Percentiles rank a stretch among this genome's conserved stretches.
These are phyloP conservation scores for Drosophila demipolita DNA, from an alignment of 2,888 invertebrate genomes.

Conservation along the genomic window DNA sequence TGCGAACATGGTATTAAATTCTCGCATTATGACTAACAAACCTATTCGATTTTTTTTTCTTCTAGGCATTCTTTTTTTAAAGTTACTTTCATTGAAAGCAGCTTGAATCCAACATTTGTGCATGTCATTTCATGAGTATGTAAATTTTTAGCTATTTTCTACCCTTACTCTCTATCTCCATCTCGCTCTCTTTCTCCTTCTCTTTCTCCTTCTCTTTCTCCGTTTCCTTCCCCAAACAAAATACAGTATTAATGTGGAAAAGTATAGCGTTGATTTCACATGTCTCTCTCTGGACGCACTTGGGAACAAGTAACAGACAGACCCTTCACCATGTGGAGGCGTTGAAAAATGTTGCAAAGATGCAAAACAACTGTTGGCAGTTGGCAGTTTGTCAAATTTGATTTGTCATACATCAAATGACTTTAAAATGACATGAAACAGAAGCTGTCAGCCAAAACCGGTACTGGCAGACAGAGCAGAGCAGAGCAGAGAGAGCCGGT, in stretches of 20 bases:
- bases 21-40: constrained; percentile 57
- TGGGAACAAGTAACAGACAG: constrained; percentile 1
- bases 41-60: constrained; percentile 44
- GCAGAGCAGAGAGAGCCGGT: background rate
- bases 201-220: background rate
- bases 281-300: constrained; percentile 35
- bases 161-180: constrained; percentile 2
- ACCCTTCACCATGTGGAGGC: constrained; percentile 24
- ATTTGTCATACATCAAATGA: constrained; percentile 81
- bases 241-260: constrained; percentile 69
- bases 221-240: constrained; percentile 34
- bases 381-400: constrained; percentile 81
- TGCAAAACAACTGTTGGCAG: constrained; percentile 81
- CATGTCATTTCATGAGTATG: constrained; percentile 79
- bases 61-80: constrained; percentile 34
- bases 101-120: constrained; percentile 46
- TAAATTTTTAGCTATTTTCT: constrained; percentile 56
- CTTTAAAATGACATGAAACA: constrained; percentile 73
- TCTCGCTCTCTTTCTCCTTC: background rate
- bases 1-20: constrained; percentile 25
- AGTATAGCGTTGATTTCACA: constrained; percentile 75
- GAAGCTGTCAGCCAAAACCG: constrained; percentile 46
- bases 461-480: background rate
- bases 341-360: constrained; percentile 77
- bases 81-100: constrained; percentile 9